Conservation (phyloP, 2,797 vertebrate species). For the Melanotaenia boesemani region DNA sequence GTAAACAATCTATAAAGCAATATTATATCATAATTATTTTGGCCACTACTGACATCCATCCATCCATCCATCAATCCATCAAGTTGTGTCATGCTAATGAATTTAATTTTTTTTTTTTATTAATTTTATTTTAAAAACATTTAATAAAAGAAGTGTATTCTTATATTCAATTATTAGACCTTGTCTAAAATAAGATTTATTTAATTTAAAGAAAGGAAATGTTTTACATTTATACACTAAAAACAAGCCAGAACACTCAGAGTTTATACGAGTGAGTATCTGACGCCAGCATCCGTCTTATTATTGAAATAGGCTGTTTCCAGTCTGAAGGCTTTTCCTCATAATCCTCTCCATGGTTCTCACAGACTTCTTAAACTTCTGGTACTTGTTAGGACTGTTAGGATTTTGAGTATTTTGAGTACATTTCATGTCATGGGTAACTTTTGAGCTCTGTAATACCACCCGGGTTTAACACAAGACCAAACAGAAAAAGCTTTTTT, state of each 20-base stretch:
- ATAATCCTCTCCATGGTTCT: not conserved
- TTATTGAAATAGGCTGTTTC: slow-evolving; percentile 39
- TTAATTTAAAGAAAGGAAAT: not conserved
- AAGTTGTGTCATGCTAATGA: too few relatives aligned
- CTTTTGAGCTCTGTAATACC: not conserved
- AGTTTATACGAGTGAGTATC: not conserved
- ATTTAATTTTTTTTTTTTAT: too few relatives aligned
- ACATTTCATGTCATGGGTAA: slow-evolving; percentile 9
- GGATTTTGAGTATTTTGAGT: not conserved
- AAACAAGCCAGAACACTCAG: not conserved
- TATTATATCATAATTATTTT: too few relatives aligned
- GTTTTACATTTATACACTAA: not conserved
- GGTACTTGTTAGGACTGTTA: not conserved
- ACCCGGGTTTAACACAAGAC: not conserved
- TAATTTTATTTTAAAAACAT: too few relatives aligned
- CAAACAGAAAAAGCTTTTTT: not conserved
- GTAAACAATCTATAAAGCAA: too few relatives aligned
- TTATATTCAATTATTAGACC: too few relatives aligned
- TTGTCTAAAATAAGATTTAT: too few relatives aligned
- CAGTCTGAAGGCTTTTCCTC: slow-evolving; percentile 47
- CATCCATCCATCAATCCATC: too few relatives aligned
- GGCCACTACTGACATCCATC: too few relatives aligned
- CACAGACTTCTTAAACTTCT: slow-evolving; percentile 1
- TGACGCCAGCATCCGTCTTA: slow-evolving; percentile 13
- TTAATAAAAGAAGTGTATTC: too few relatives aligned